phyloP scores from a whole-genome alignment of 64 coral and sea anemone species.

The Pachyseris speciosa region DNA sequence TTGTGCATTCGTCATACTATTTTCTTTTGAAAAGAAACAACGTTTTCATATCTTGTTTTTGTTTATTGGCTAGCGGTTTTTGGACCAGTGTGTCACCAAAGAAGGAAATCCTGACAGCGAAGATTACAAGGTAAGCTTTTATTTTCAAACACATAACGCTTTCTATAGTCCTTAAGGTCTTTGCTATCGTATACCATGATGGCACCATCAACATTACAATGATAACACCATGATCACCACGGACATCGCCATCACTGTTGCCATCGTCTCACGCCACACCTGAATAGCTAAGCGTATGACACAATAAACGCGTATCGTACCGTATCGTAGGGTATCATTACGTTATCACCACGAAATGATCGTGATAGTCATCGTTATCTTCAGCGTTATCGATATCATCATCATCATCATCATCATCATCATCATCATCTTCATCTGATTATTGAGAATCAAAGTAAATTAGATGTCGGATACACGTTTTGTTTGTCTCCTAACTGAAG shows the following conservation, averaged over 20 bases:
- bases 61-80: conserved; percentile 28
- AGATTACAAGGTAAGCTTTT: conserved; percentile 68
- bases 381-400: background rate
- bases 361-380: background rate
- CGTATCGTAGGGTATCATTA: too few species aligned
- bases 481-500: too few species aligned
- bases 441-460: too few species aligned
- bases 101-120: conserved; percentile 73
- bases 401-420: background rate
- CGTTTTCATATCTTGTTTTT: background rate
- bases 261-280: too few species aligned
- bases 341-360: background rate
- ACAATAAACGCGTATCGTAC: too few species aligned
- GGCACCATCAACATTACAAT: background rate
- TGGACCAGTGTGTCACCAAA: conserved; percentile 77
- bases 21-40: background rate
- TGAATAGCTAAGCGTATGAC: too few species aligned
- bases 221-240: too few species aligned
- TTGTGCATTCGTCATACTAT: background rate
- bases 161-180: too few species aligned
- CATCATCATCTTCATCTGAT: too few species aligned
- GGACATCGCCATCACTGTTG: too few species aligned
- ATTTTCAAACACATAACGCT: background rate
- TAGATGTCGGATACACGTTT: too few species aligned
- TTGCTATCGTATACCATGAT: too few species aligned